Base-by-base conservation (phyloP, 1,140 invertebrate species). In the Drepana arcuata region DNA sequence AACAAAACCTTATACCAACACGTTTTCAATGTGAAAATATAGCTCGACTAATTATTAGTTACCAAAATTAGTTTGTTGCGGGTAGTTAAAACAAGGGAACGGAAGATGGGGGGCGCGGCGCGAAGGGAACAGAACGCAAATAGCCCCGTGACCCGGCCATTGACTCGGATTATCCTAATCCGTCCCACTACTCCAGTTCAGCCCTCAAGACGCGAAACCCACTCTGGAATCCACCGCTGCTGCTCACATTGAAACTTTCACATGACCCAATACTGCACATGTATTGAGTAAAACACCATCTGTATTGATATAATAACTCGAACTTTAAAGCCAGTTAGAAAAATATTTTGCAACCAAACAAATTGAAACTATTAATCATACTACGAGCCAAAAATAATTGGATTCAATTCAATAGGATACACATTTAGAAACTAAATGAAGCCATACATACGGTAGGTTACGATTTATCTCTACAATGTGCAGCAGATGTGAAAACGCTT, bases 91-190 rank as follows among this genome's bases (percentile, higher is more conserved):
- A 55, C 43, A 50, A 57, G 55, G 57, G 63, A 60, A 44, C 66
- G 59, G 54, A 65, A 51, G 61, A 50, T 41, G 36, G 48, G 49
- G 47, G 52, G 50, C 14, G 48, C 38, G 46, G 52, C 41, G 48
- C 36, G 56, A 43, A 41, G 40, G 49, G 45, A 49, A 46, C 60
- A 40, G 62, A 61, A 70, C 77, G 58, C 66, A 81, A 81, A 81
- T 81, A 81, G 73, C 71, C 48, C 51, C 60, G 64, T 77, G 75
- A 80, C 75, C 71, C 77, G 77, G 77, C 71, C 77, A 61, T 81
- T 81, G 77, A 81, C 77, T 78, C 66, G 71, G 67, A 73, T 80
- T 77, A 75, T 78, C 73, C 71, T 81, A 81, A 81, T 74, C 75
- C 73, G 75, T 68, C 75, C 75, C 64, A 80, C 73, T 81, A 81